Base-by-base conservation (phyloP, 2,797 vertebrate species). In the Cynopterus sphinx region DNA sequence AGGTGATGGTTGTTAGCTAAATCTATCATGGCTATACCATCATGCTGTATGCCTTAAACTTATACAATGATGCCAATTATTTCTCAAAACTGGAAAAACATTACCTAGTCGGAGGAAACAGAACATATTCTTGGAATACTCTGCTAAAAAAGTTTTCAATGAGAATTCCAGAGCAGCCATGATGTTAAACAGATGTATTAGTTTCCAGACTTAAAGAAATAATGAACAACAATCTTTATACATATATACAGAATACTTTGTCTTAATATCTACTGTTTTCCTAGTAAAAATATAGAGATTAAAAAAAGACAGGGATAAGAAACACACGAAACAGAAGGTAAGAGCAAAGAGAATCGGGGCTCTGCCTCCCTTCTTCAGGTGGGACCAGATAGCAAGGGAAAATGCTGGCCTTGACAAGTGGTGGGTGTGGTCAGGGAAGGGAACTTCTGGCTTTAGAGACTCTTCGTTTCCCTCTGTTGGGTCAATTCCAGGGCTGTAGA, bases 91-190 rank as follows among this genome's bases (percentile, higher is more conserved):
- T 83, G n/a, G 49, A 31, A 36, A 77, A 65, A 5, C 33, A 78
- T 87, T 87, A 81, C 74, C 89, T n/a, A 85, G 49, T 71, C 41
- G 74, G 31, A 87, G 70, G 92, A 97, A 89, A 94, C 61, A 92
- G 74, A 94, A 49, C 43, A 71, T 92, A 36, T 71, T 74, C 81
- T 39, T 87, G 53, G 79, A 93, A 95, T 22, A 49, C 84, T 97
- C 46, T 85, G 84, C 81, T 95, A 95, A 97, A 93, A 93, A 26
- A 65, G 21, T 88, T 59, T 68, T 57, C 96, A 90, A 2, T 59
- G 94, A 94, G 74, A 91, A 96, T 97, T 97, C 94, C 96, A 97
- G 86, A 86, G 90, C 77, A 91, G 39, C 51, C 16, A 82, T 85
- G 94, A 97, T 87, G 46, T 74, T 96, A 94, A 96, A 79, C 96